Evolutionary conservation across 2,888 invertebrate genomes (phyloP).

Genomic region (Pseudococcus viburni): DNA sequence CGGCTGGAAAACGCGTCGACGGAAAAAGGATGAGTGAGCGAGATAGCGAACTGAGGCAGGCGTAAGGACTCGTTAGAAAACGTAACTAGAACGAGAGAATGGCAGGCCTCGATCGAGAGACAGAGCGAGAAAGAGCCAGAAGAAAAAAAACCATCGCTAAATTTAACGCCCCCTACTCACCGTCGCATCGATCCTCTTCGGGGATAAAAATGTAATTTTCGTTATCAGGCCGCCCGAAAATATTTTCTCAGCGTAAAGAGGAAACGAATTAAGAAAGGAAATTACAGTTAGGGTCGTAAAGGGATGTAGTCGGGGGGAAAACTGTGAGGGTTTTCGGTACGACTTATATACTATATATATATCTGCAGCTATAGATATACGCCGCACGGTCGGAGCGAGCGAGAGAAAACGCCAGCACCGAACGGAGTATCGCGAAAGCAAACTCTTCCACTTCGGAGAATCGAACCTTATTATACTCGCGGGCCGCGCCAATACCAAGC

Average conservation of each 20-base stretch:
- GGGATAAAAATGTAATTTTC: slow-evolving; percentile 65
- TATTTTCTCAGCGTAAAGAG: slow-evolving; percentile 64
- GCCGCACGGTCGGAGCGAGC: neutral
- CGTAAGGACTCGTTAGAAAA: neutral
- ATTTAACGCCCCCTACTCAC: slow-evolving; percentile 57
- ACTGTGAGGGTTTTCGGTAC: slow-evolving; percentile 52
- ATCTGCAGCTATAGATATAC: neutral
- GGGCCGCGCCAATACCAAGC: slow-evolving; percentile 59
- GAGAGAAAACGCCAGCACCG: neutral
- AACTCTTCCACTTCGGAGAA: slow-evolving; percentile 63
- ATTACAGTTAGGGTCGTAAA: slow-evolving; percentile 62
- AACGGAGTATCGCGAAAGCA: slow-evolving; percentile 60
- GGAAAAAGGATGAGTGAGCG: neutral
- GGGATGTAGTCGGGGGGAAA: slow-evolving; percentile 51
- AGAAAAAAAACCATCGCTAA: slow-evolving; percentile 52
- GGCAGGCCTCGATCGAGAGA: neutral
- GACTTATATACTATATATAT: neutral
- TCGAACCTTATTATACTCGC: slow-evolving; percentile 63
- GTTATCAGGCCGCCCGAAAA: slow-evolving; percentile 64
- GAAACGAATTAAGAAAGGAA: slow-evolving; percentile 65
- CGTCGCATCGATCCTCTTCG: slow-evolving; percentile 60
- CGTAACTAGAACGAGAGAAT: neutral
- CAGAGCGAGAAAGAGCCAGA: neutral
- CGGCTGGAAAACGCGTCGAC: neutral
- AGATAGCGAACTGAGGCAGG: neutral